Percentiles rank a stretch among this genome's conserved stretches.
Conservation (phyloP, 2,113 vertebrate species). For the Corvus hawaiiensis region DNA sequence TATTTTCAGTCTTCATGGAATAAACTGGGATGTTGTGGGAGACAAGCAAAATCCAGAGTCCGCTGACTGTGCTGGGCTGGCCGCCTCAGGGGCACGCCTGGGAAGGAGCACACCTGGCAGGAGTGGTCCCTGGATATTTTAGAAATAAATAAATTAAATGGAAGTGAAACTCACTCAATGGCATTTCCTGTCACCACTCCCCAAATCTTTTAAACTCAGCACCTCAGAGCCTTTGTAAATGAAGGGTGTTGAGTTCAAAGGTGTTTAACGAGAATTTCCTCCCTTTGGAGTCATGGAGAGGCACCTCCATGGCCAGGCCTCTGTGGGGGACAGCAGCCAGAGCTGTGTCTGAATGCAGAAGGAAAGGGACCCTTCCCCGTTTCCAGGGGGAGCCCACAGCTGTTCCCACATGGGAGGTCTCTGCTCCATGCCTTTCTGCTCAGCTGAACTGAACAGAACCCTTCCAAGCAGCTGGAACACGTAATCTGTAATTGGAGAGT, state of each 20-base stretch:
- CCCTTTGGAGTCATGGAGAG: not conserved
- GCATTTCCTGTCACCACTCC: not conserved
- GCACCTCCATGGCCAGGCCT: not conserved
- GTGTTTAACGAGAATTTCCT: not conserved
- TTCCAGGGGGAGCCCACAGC: not conserved
- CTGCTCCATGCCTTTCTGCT: accelerated
- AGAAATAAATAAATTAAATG: not conserved
- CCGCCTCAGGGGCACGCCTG: not conserved
- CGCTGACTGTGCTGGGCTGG: not conserved
- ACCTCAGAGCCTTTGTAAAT: too few species aligned
- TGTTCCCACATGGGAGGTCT: accelerated
- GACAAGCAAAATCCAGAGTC: not conserved
- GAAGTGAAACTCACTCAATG: not conserved
- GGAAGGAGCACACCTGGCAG: too few species aligned
- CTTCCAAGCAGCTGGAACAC: not conserved
- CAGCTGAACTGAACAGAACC: not conserved
- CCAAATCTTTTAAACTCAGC: not conserved
- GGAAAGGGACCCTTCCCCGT: not conserved
- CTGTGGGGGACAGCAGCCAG: not conserved
- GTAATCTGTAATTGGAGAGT: not conserved
- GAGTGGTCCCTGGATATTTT: too few species aligned
- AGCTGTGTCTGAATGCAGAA: not conserved
- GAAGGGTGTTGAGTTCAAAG: not conserved
- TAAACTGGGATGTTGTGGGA: not conserved
- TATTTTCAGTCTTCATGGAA: not conserved